These are phyloP conservation scores for Uloborus diversus DNA, from an alignment of 1,140 invertebrate species.

Conservation along the genomic window DNA sequence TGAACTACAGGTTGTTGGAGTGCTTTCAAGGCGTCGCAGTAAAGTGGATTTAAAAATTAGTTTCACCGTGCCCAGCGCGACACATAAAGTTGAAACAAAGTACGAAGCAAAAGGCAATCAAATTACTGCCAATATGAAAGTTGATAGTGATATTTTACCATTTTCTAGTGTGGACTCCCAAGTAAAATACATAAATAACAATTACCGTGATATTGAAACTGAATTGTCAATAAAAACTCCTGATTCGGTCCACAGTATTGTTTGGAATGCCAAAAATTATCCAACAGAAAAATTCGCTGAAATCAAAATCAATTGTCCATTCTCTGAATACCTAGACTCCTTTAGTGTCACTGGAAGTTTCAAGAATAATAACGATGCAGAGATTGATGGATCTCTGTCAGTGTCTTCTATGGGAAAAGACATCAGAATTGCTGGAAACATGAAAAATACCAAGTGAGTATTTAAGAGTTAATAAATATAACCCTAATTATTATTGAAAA, in stretches of 20 bases:
- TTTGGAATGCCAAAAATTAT: conserved; percentile 36
- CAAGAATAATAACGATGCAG: conserved; percentile 8
- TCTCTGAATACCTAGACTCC: not conserved
- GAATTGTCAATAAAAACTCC: conserved; percentile 23
- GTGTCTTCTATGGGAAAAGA: conserved; percentile 22
- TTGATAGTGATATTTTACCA: conserved; percentile 10
- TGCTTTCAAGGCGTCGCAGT: not conserved
- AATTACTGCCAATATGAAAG: not conserved
- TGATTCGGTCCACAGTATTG: conserved; percentile 4
- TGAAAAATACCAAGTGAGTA: conserved; percentile 39
- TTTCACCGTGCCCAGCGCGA: not conserved
- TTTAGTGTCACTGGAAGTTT: conserved; percentile 34
- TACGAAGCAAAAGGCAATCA: conserved; percentile 37
- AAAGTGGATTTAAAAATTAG: conserved; percentile 3
- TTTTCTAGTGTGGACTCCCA: conserved; percentile 12
- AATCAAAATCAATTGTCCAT: conserved; percentile 28
- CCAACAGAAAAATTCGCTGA: conserved; percentile 31
- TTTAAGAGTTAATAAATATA: no score
- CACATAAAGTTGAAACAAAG: not conserved
- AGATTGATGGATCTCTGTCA: conserved; percentile 13
- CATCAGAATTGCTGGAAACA: conserved; percentile 47
- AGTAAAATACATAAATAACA: conserved; percentile 51
- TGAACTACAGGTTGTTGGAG: not conserved
- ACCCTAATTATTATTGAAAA: no score
- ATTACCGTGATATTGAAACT: conserved; percentile 56